Conservation (phyloP, 2,113 vertebrate species). For the Piprites chloris region DNA sequence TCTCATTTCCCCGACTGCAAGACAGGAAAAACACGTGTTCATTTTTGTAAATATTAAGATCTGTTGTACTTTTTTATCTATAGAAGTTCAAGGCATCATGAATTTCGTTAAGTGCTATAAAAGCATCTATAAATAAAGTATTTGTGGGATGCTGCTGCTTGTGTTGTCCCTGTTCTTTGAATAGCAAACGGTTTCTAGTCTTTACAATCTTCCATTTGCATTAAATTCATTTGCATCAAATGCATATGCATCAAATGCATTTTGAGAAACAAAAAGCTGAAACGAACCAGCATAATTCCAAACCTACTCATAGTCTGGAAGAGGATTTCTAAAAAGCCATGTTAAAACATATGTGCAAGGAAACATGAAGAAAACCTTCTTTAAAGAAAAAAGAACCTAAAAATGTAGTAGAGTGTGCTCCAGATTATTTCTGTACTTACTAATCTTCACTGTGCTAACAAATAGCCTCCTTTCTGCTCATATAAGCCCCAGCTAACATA, state of each 20-base stretch:
- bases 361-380: neutral
- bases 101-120: neutral
- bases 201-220: conserved; percentile 26
- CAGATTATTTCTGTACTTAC: neutral
- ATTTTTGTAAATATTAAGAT: conserved; percentile 11
- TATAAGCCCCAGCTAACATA: neutral
- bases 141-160: conserved; percentile 34
- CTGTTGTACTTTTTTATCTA: neutral
- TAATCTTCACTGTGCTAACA: neutral
- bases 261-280: neutral
- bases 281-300: neutral
- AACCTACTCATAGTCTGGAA: neutral
- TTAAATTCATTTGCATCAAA: conserved; percentile 12
- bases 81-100: neutral
- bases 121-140: conserved; percentile 49
- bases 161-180: conserved; percentile 24
- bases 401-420: neutral
- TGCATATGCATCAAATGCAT: neutral
- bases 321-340: neutral
- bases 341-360: neutral
- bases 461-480: neutral
- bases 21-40: neutral
- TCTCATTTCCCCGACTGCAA: neutral
- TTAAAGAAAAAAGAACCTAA: neutral
- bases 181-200: neutral